These are phyloP conservation scores for Criorhina ranunculi DNA, from an alignment of 2,888 invertebrate genomes.

Conservation along the genomic window DNA sequence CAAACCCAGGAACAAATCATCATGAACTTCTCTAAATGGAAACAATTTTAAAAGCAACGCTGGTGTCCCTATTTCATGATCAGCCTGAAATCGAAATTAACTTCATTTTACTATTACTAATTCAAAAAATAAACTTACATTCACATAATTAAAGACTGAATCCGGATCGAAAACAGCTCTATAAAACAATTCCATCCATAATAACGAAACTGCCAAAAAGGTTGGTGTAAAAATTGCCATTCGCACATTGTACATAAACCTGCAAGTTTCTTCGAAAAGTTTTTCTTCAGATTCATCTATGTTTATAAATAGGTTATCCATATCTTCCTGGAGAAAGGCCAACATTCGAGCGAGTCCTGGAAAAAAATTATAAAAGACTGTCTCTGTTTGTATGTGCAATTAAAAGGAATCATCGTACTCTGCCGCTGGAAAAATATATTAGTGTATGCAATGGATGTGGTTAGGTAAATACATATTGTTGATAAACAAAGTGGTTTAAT, in stretches of 20 bases:
- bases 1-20: conserved; percentile 79
- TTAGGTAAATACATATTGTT: conserved; percentile 79
- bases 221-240: conserved; percentile 78
- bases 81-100: conserved; percentile 38
- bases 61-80: conserved; percentile 77
- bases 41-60: conserved; percentile 80
- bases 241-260: conserved; percentile 78
- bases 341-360: conserved; percentile 79
- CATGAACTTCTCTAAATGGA: conserved; percentile 80
- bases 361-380: no score
- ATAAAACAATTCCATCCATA: conserved; percentile 72
- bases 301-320: conserved; percentile 69
- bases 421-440: conserved; percentile 79
- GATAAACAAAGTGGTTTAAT: conserved; percentile 79
- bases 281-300: conserved; percentile 77
- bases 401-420: conserved; percentile 78
- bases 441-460: conserved; percentile 79
- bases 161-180: conserved; percentile 78
- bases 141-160: conserved; percentile 78
- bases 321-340: conserved; percentile 77
- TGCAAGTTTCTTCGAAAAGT: conserved; percentile 75
- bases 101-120: no score
- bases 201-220: conserved; percentile 78
- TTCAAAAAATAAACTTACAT: background rate
- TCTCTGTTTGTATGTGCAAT: no score